These are phyloP conservation scores for Xenopus borealis DNA, from an alignment of 2,113 vertebrate species.

Conservation along the genomic window DNA sequence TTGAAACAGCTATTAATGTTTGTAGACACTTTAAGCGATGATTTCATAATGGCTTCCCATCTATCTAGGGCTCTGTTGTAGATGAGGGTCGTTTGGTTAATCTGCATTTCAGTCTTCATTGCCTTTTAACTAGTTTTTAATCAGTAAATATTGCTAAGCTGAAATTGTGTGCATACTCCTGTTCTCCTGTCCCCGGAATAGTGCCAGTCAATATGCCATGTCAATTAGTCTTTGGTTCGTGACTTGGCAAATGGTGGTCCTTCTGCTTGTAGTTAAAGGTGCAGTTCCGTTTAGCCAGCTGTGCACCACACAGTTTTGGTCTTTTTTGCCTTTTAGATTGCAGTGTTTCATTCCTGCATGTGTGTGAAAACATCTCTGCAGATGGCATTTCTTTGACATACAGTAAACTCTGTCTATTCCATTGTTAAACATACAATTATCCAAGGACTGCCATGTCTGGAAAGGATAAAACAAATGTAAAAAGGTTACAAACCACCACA, in stretches of 20 bases:
- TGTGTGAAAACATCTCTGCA: no score
- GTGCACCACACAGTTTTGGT: no score
- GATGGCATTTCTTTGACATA: no score
- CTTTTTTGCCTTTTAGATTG: no score
- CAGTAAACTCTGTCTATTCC: no score
- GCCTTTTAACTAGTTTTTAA: constrained; percentile 91
- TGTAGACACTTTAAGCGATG: constrained; percentile 49
- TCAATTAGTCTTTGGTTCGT: constrained; percentile 69
- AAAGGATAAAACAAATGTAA: no score
- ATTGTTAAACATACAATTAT: no score
- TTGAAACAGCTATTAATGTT: constrained; percentile 43
- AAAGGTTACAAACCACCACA: no score
- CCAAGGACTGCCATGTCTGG: no score
- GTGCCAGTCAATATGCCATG: constrained; percentile 74
- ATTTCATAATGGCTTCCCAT: constrained; percentile 50
- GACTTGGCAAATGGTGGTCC: constrained; percentile 40
- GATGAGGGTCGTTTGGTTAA: constrained; percentile 80
- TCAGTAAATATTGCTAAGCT: constrained; percentile 82
- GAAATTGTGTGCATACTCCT: constrained; percentile 63
- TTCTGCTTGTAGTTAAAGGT: constrained; percentile 23
- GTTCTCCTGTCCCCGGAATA: constrained; percentile 60
- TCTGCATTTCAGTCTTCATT: constrained; percentile 81
- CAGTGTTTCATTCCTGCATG: no score
- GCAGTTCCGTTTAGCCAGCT: not conserved
- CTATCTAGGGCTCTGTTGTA: constrained; percentile 49